Conservation (phyloP, 2,888 invertebrate genomes). For the Papilio protenor region DNA sequence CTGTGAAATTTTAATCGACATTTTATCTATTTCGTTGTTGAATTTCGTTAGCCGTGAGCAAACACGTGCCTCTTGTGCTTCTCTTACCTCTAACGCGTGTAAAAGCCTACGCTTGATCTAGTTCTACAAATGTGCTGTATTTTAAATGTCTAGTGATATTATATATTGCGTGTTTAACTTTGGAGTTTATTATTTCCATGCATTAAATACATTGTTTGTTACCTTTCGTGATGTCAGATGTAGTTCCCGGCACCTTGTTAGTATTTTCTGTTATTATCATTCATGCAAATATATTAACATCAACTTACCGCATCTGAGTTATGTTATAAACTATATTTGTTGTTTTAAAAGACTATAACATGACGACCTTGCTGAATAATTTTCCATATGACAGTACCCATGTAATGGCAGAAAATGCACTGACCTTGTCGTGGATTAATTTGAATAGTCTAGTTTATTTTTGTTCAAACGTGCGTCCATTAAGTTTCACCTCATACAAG, state of each 20-base stretch:
- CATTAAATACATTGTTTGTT: slow-evolving; percentile 57
- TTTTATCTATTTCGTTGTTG: slow-evolving; percentile 59
- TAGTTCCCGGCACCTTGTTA: slow-evolving; percentile 77
- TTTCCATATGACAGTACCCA: slow-evolving; percentile 54
- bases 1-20: slow-evolving; percentile 84
- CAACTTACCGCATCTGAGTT: slow-evolving; percentile 74
- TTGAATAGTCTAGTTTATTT: slow-evolving; percentile 32
- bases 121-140: slow-evolving; percentile 63
- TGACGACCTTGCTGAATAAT: slow-evolving; percentile 70
- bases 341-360: slow-evolving; percentile 63
- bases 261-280: slow-evolving; percentile 59
- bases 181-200: slow-evolving; percentile 76
- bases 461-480: background rate
- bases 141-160: slow-evolving; percentile 51
- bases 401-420: slow-evolving; percentile 52
- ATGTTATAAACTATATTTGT: slow-evolving; percentile 66
- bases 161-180: slow-evolving; percentile 75
- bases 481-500: background rate
- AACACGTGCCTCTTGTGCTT: slow-evolving; percentile 74
- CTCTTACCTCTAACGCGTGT: slow-evolving; percentile 66
- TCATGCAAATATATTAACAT: slow-evolving; percentile 59
- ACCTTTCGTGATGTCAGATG: slow-evolving; percentile 66
- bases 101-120: slow-evolving; percentile 64
- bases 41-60: slow-evolving; percentile 68
- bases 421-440: slow-evolving; percentile 61